phyloP scores from a whole-genome alignment of 2,113 vertebrate species.

The Odocoileus hemionus region DNA sequence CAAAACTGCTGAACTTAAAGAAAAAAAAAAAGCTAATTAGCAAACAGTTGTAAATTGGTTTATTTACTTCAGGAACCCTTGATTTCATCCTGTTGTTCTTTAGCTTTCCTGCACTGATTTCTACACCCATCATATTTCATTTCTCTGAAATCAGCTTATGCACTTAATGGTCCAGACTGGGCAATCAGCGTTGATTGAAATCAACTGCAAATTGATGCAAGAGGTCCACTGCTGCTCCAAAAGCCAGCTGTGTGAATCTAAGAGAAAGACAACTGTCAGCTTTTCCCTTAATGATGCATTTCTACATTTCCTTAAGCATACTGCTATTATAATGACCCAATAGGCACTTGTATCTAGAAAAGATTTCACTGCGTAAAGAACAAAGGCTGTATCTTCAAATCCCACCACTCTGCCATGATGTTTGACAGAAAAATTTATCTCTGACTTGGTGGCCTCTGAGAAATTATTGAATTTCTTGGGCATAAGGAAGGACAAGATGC shows the following conservation, averaged over 20 bases:
- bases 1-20: conserved; percentile 50
- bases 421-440: neutral
- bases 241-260: conserved; percentile 65
- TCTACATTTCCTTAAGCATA: conserved; percentile 46
- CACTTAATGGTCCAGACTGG: conserved; percentile 58
- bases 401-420: neutral
- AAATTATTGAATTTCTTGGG: neutral
- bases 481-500: neutral
- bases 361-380: neutral
- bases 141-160: conserved; percentile 58
- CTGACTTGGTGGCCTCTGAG: neutral
- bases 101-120: conserved; percentile 49
- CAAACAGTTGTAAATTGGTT: conserved; percentile 41
- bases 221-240: conserved; percentile 45
- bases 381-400: neutral
- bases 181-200: conserved; percentile 76
- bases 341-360: neutral
- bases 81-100: conserved; percentile 61
- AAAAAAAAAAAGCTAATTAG: neutral
- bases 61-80: conserved; percentile 52
- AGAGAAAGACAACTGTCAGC: conserved; percentile 58
- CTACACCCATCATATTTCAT: conserved; percentile 47
- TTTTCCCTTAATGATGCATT: conserved; percentile 53
- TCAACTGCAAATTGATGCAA: conserved; percentile 60
- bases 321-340: conserved; percentile 46